Conservation (phyloP, 2,113 vertebrate genomes). For the Nothobranchius furzeri region DNA sequence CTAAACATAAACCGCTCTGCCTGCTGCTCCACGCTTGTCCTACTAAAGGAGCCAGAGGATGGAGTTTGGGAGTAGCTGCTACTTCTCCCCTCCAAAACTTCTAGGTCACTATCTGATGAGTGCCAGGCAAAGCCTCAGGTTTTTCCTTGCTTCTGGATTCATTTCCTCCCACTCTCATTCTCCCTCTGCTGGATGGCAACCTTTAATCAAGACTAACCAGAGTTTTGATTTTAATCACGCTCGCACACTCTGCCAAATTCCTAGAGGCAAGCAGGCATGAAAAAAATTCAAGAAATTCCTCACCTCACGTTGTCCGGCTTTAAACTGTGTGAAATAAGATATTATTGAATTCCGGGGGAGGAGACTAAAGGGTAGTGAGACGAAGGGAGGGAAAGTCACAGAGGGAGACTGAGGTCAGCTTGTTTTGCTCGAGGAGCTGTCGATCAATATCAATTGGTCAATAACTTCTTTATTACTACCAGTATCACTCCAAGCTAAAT, state of each 20-base stretch:
- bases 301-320: constrained; percentile 91
- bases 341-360: constrained; percentile 92
- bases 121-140: constrained; percentile 40
- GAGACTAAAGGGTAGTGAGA: constrained; percentile 87
- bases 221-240: constrained; percentile 81
- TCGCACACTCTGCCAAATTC: constrained; percentile 77
- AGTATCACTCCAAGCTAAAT: constrained; percentile 95
- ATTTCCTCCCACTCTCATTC: constrained; percentile 4
- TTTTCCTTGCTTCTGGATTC: constrained; percentile 51
- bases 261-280: constrained; percentile 84
- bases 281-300: constrained; percentile 87
- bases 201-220: constrained; percentile 79
- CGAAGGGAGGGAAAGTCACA: constrained; percentile 89
- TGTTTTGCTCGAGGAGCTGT: constrained; percentile 95
- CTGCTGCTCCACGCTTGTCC: constrained; percentile 68
- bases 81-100: constrained; percentile 48
- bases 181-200: constrained; percentile 45
- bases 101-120: constrained; percentile 76
- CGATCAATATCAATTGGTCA: constrained; percentile 99
- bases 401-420: constrained; percentile 95
- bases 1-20: too few relatives aligned
- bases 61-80: too few relatives aligned
- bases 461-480: constrained; percentile 99
- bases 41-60: constrained; percentile 59
- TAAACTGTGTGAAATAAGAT: constrained; percentile 99